Evolutionary conservation across 2,113 vertebrate species (phyloP).

Genomic region (Pterophyllum scalare): DNA sequence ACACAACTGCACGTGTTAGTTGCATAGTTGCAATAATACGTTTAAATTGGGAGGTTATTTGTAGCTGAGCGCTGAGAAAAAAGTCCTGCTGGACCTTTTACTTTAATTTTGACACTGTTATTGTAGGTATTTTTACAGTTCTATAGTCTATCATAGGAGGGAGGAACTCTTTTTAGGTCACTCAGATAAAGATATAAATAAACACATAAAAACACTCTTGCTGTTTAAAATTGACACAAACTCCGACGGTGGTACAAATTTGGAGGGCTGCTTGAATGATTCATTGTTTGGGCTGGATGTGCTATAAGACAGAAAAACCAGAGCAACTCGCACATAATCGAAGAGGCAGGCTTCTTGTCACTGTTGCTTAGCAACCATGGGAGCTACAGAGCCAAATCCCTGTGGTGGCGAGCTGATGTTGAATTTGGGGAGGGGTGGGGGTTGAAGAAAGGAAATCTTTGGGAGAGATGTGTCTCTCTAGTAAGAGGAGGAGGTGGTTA

Average conservation of each 20-base stretch:
- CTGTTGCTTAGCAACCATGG: conserved; percentile 84
- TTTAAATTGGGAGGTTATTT: not conserved
- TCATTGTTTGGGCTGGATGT: conserved; percentile 74
- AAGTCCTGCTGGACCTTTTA: not conserved
- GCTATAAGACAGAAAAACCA: conserved; percentile 72
- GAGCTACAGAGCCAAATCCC: conserved; percentile 80
- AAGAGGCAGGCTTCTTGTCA: conserved; percentile 81
- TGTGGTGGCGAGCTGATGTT: conserved; percentile 74
- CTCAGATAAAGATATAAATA: conserved; percentile 13
- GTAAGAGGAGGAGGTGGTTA: conserved; percentile 14
- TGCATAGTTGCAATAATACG: not conserved
- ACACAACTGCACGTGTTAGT: too few species aligned
- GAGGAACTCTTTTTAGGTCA: conserved; percentile 2
- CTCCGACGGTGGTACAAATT: conserved; percentile 17
- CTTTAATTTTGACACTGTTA: not conserved
- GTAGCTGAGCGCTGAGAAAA: not conserved
- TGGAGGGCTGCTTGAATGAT: conserved; percentile 48
- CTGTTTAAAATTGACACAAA: conserved; percentile 46
- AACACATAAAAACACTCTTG: not conserved
- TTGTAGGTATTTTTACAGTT: not conserved
- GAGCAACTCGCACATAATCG: conserved; percentile 59
- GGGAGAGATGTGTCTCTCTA: conserved; percentile 57
- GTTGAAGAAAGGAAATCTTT: conserved; percentile 61
- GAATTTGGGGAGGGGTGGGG: conserved; percentile 69
- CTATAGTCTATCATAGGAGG: not conserved